Conservation (phyloP, 2,113 vertebrate genomes). For the Triplophysa dalaica region DNA sequence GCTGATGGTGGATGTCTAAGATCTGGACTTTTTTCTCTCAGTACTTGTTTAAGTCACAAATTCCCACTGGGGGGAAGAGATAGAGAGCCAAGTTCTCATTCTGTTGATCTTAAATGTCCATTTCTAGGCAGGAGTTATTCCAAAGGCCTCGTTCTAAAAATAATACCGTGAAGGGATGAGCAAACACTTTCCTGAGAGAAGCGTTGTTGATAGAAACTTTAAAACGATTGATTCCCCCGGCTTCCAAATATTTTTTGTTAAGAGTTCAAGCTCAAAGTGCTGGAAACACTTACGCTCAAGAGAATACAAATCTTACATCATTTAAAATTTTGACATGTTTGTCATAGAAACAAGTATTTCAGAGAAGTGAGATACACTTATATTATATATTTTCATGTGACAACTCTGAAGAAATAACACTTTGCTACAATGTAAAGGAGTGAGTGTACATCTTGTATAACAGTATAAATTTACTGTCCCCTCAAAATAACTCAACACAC, state of each 20-base stretch:
- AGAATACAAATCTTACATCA: no score
- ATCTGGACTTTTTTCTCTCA: neutral
- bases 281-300: neutral
- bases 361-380: no score
- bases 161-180: conserved; percentile 19
- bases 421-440: no score
- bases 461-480: no score
- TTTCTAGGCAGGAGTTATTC: conserved; percentile 53
- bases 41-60: conserved; percentile 32
- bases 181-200: conserved; percentile 6
- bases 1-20: conserved; percentile 30
- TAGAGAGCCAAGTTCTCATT: conserved; percentile 40
- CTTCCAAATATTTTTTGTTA: conserved; percentile 40
- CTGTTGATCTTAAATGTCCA: conserved; percentile 50
- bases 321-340: no score
- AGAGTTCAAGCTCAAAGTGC: neutral
- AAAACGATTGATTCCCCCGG: conserved; percentile 4
- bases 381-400: no score
- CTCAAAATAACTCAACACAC: no score
- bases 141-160: conserved; percentile 49
- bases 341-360: no score
- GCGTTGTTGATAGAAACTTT: conserved; percentile 21
- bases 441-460: no score
- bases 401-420: no score
- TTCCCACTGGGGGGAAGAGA: conserved; percentile 28